phyloP scores from a whole-genome alignment of 1,140 invertebrate species.

The Drosophila arawakana region DNA sequence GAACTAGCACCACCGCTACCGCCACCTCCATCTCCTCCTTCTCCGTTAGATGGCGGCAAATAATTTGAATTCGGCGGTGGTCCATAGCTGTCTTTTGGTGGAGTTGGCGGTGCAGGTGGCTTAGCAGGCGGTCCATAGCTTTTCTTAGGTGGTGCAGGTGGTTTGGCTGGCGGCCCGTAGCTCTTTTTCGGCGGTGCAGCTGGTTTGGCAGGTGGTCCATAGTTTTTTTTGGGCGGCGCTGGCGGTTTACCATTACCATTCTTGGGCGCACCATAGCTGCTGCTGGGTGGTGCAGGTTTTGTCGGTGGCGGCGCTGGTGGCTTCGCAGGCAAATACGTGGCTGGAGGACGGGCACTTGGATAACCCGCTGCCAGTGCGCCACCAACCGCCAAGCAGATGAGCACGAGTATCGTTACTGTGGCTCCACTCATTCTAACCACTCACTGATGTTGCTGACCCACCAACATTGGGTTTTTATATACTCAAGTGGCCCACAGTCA shows the following conservation, averaged over 20 bases:
- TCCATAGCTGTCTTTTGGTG: constrained; percentile 50
- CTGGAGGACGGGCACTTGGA: constrained; percentile 58
- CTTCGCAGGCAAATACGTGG: constrained; percentile 61
- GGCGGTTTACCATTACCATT: constrained; percentile 40
- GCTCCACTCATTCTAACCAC: constrained; percentile 42
- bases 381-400: constrained; percentile 21
- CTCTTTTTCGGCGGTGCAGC: constrained; percentile 45
- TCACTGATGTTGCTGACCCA: constrained; percentile 41
- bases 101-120: constrained; percentile 41
- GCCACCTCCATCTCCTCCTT: constrained; percentile 8
- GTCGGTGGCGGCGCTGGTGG: constrained; percentile 30
- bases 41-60: constrained; percentile 50
- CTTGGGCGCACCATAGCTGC: constrained; percentile 45
- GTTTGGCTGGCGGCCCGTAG: constrained; percentile 43
- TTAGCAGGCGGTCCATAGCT: constrained; percentile 45
- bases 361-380: constrained; percentile 57
- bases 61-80: constrained; percentile 54
- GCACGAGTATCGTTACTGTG: constrained; percentile 31
- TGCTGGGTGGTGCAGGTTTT: constrained; percentile 25
- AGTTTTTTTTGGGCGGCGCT: constrained; percentile 48
- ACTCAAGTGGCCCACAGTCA: constrained; percentile 28
- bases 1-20: not conserved
- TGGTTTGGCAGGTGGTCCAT: constrained; percentile 42
- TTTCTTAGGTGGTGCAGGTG: constrained; percentile 44
- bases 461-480: constrained; percentile 30